phyloP scores from a whole-genome alignment of 2,113 vertebrate species.

The Halcyon malimbica region DNA sequence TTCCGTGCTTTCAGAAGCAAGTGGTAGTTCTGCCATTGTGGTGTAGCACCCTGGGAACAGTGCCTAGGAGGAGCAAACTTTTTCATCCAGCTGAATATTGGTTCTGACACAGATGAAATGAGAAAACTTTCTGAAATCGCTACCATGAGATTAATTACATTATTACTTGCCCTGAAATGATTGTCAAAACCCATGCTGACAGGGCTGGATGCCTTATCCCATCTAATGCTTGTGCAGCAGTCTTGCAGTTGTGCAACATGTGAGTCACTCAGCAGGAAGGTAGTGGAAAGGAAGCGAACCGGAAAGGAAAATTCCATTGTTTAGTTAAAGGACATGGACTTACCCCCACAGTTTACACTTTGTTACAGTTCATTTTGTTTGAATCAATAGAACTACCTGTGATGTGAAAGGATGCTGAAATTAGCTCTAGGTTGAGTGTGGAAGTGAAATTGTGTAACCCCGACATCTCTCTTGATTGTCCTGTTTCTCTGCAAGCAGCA shows the following conservation, averaged over 20 bases:
- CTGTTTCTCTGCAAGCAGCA: not conserved
- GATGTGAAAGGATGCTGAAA: not conserved
- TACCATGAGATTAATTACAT: not conserved
- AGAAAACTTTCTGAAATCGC: not conserved
- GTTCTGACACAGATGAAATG: not conserved
- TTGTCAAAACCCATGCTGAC: not conserved
- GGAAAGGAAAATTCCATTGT: not conserved
- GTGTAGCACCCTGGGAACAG: not conserved
- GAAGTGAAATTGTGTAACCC: not conserved
- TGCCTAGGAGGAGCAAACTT: not conserved
- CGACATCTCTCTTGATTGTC: not conserved
- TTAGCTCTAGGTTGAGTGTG: rapidly evolving
- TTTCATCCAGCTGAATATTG: not conserved
- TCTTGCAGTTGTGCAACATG: not conserved
- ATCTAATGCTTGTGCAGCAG: not conserved
- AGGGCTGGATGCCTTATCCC: not conserved
- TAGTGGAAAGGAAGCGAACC: not conserved
- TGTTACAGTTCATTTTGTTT: not conserved
- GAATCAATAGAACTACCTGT: not conserved
- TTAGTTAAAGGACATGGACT: not conserved
- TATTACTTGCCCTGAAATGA: not conserved
- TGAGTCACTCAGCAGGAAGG: not conserved
- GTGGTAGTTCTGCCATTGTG: not conserved
- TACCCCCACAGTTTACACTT: not conserved
- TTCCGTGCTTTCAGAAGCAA: not conserved